phyloP scores from a whole-genome alignment of 2,888 invertebrate species.

The Eilema caniola region DNA sequence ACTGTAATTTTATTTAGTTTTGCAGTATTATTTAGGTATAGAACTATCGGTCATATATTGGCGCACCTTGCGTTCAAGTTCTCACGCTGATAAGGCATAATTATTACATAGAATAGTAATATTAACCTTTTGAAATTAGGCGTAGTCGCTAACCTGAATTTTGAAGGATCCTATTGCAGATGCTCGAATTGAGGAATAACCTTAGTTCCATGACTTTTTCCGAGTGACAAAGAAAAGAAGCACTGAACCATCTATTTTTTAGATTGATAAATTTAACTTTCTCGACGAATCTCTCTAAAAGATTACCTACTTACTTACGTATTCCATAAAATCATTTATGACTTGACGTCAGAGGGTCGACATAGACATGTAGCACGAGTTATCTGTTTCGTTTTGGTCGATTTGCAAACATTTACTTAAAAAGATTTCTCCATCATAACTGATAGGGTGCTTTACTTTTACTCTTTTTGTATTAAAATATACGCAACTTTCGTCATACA shows the following conservation, averaged over 20 bases:
- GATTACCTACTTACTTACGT: neutral
- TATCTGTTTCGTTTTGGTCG: conserved; percentile 1
- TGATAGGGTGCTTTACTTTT: neutral
- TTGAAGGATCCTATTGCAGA: too few relatives aligned
- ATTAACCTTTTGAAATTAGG: too few relatives aligned
- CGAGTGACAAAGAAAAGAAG: too few relatives aligned
- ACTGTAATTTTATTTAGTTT: too few relatives aligned
- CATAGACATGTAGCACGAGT: neutral
- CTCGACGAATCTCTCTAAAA: neutral
- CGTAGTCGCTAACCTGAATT: too few relatives aligned
- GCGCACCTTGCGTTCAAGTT: neutral
- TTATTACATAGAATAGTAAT: too few relatives aligned
- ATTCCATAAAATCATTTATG: neutral
- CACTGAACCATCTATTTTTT: too few relatives aligned
- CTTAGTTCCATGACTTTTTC: too few relatives aligned
- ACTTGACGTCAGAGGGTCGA: neutral
- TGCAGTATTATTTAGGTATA: too few relatives aligned
- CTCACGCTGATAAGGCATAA: too few relatives aligned
- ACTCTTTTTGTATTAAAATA: neutral
- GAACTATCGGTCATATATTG: too few relatives aligned
- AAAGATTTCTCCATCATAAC: neutral
- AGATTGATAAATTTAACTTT: neutral
- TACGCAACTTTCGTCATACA: neutral
- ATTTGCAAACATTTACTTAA: neutral
- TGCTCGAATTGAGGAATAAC: too few relatives aligned